Percentiles rank a stretch among this genome's conserved stretches.
Evolutionary conservation across 2,797 vertebrate genomes (phyloP).

Genomic region (Euthynnus affinis): DNA sequence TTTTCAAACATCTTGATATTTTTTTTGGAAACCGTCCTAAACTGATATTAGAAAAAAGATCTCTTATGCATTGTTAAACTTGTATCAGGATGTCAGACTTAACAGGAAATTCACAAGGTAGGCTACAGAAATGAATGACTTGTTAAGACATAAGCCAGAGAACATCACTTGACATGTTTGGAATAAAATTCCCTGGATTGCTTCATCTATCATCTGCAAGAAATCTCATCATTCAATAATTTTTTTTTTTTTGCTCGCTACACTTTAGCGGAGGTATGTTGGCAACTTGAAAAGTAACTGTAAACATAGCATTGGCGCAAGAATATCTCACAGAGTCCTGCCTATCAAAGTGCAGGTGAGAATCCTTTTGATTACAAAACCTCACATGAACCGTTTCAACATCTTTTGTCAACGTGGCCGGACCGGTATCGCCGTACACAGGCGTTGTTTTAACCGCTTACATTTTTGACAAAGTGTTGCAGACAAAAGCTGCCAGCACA

Average conservation of each 20-base stretch:
- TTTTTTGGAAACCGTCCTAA: not conserved
- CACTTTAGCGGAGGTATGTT: not conserved
- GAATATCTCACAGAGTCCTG: not conserved
- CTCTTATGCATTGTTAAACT: not conserved
- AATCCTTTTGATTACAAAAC: not conserved
- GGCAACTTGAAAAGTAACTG: not conserved
- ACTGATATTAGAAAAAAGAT: not conserved
- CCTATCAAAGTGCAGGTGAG: not conserved
- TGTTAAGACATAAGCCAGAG: constrained; percentile 17
- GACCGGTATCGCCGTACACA: not conserved
- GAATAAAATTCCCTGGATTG: not conserved
- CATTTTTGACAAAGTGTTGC: not conserved
- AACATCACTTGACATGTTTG: constrained; percentile 8
- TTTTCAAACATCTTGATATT: not conserved
- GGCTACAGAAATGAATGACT: not conserved
- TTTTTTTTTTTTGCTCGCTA: constrained; percentile 10
- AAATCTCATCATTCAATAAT: not conserved
- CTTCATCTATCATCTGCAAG: not conserved
- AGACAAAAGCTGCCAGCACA: constrained; percentile 20
- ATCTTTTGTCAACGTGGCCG: not conserved
- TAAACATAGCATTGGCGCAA: not conserved
- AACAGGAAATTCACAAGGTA: not conserved
- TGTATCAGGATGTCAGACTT: not conserved
- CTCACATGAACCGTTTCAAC: not conserved
- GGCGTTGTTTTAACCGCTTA: constrained; percentile 31